These are phyloP conservation scores for Diplazon laetatorius DNA, from an alignment of 2,888 invertebrate genomes.

Conservation along the genomic window DNA sequence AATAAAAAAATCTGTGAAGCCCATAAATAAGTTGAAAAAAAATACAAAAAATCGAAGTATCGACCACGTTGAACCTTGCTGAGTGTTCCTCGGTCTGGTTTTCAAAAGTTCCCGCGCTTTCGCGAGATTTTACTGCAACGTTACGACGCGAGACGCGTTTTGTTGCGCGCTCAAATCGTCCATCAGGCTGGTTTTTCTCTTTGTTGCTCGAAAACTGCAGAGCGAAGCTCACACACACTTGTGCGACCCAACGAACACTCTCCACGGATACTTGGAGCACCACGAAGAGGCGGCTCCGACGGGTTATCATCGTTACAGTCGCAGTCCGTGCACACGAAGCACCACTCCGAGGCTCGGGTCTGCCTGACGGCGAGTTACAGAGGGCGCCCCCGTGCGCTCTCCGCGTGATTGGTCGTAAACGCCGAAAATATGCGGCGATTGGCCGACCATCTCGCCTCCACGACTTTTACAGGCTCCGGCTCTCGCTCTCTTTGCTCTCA, in stretches of 20 bases:
- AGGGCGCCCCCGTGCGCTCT: conserved; percentile 66
- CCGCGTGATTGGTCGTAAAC: conserved; percentile 82
- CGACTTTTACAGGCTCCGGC: conserved; percentile 77
- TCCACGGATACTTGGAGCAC: not conserved
- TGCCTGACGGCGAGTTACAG: conserved; percentile 52
- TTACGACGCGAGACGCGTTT: conserved; percentile 74
- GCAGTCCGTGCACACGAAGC: conserved; percentile 15
- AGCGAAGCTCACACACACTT: too few relatives aligned
- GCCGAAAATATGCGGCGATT: conserved; percentile 81
- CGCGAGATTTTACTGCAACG: conserved; percentile 73
- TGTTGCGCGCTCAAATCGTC: conserved; percentile 73
- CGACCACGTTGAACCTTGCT: too few relatives aligned
- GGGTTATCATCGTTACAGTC: conserved; percentile 44
- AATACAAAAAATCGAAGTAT: too few relatives aligned
- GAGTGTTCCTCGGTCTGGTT: not conserved
- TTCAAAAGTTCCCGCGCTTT: conserved; percentile 34
- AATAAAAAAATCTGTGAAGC: too few relatives aligned
- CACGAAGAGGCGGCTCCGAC: conserved; percentile 4
- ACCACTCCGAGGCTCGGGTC: too few relatives aligned
- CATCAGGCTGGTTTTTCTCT: conserved; percentile 81
- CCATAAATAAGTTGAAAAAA: too few relatives aligned
- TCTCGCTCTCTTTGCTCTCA: conserved; percentile 55
- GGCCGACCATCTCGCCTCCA: conserved; percentile 71
- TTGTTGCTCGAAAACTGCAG: too few relatives aligned
- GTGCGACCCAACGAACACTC: conserved; percentile 18